Base-by-base conservation (phyloP, 2,113 vertebrate species). In the Seriola dumerili region DNA sequence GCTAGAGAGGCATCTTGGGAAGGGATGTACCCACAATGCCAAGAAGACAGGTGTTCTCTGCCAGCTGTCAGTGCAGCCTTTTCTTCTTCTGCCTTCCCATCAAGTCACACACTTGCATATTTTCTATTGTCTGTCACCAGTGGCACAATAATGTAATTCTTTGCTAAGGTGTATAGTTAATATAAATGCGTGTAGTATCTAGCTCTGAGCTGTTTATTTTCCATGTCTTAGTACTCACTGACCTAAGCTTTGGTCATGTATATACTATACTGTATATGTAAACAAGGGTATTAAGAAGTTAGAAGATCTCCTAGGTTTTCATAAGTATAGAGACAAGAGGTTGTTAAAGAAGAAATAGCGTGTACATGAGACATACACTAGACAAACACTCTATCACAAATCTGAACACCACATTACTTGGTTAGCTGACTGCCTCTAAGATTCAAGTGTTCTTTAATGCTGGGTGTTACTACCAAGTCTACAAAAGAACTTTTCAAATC, bases 11-110 rank as follows among this genome's bases (percentile, higher is more conserved):
- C 83, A 91, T 93, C 89, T 88, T 89, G 93, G 93, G 94, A 94
- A 83, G 44, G 68, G 80, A 90, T 87, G 81, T 81, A 90, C 78
- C 87, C 83, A 87, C 87, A 72, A 75, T 91, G 90, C 91, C 90
- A 90, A 90, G 88, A 87, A 91, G 91, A 90, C 94, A 95, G 94
- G 92, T 95, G 94, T 90, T 93, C 81, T 78, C 67, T 82, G 89
- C 94, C 94, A 95, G 93, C 94, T 95, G 94, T 91, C 91, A 79
- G 62, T 68, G 64, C 75, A 85, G 78, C 48, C 74, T 72, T 76
- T 76, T 64, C 63, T 88, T 80, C 69, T 80, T 70, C 52, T 67
- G 68, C 23, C 80, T 84, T 65, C 46, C 42, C 66, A 17, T 84
- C 80, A 75, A 68, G 44, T 80, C 67, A 67, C 61, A 83, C 38